phyloP scores from a whole-genome alignment of 92 coral and sea anemone genomes.

The Porites rus region DNA sequence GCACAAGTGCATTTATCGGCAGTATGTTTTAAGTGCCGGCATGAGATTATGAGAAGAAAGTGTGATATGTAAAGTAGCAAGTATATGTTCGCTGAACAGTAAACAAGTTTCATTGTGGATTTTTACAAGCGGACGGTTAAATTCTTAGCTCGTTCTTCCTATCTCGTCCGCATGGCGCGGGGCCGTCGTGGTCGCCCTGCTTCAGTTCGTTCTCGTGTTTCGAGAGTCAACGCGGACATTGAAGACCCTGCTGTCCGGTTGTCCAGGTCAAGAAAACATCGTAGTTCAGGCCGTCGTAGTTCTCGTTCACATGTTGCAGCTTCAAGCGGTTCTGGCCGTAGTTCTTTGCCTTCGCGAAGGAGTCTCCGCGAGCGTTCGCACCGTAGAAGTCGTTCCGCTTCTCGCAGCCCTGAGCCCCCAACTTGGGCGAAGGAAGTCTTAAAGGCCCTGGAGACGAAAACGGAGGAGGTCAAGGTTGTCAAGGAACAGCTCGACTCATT shows the following conservation, averaged over 20 bases:
- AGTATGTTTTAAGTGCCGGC: neutral
- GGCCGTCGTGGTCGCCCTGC: conserved; percentile 42
- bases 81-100: conserved; percentile 6
- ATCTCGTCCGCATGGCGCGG: conserved; percentile 1
- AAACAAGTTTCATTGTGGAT: conserved; percentile 25
- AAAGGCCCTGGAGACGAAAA: too few relatives aligned
- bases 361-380: conserved; percentile 20
- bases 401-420: too few relatives aligned
- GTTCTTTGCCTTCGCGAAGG: neutral
- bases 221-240: too few relatives aligned
- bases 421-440: too few relatives aligned
- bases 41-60: neutral
- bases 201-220: neutral
- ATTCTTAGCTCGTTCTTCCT: conserved; percentile 25
- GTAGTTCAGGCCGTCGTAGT: conserved; percentile 7
- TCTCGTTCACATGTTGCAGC: neutral
- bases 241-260: too few relatives aligned
- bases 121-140: conserved; percentile 20
- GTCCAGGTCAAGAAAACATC: neutral
- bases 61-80: conserved; percentile 12
- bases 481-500: too few relatives aligned
- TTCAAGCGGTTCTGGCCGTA: conserved; percentile 23
- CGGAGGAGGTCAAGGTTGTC: too few relatives aligned
- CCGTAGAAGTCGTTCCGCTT: neutral
- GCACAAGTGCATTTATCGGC: neutral